These are phyloP conservation scores for Lateolabrax maculatus DNA, from an alignment of 2,797 vertebrate species.

Conservation along the genomic window DNA sequence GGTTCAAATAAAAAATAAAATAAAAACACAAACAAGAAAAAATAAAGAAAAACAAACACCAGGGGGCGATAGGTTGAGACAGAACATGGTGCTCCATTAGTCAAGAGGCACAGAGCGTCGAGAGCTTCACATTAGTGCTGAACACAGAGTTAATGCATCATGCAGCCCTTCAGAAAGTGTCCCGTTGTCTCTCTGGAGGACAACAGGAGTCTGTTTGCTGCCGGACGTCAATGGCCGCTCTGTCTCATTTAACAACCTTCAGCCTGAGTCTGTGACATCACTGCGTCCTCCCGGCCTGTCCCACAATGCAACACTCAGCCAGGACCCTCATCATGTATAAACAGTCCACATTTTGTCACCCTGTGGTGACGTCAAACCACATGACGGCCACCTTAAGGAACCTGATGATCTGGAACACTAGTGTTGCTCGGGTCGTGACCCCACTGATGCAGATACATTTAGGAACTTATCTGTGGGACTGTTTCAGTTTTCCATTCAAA, in stretches of 20 bases:
- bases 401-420: constrained; percentile 15
- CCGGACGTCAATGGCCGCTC: constrained; percentile 62
- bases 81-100: constrained; percentile 85
- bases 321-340: not conserved
- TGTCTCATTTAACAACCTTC: constrained; percentile 49
- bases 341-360: constrained; percentile 43
- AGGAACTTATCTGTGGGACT: not conserved
- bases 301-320: constrained; percentile 63
- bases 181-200: constrained; percentile 57
- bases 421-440: constrained; percentile 8
- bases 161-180: constrained; percentile 72
- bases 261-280: constrained; percentile 64
- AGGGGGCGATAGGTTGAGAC: constrained; percentile 81
- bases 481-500: not conserved
- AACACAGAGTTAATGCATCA: constrained; percentile 85
- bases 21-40: constrained; percentile 58
- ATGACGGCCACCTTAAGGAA: constrained; percentile 19
- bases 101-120: constrained; percentile 78
- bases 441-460: constrained; percentile 42
- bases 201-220: constrained; percentile 66
- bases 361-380: constrained; percentile 1
- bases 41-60: constrained; percentile 69
- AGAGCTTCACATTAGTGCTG: constrained; percentile 81
- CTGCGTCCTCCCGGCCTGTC: constrained; percentile 30
- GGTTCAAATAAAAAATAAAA: constrained; percentile 73